Conservation (phyloP, 2,113 vertebrate species). For the Nothoprocta pentlandii region DNA sequence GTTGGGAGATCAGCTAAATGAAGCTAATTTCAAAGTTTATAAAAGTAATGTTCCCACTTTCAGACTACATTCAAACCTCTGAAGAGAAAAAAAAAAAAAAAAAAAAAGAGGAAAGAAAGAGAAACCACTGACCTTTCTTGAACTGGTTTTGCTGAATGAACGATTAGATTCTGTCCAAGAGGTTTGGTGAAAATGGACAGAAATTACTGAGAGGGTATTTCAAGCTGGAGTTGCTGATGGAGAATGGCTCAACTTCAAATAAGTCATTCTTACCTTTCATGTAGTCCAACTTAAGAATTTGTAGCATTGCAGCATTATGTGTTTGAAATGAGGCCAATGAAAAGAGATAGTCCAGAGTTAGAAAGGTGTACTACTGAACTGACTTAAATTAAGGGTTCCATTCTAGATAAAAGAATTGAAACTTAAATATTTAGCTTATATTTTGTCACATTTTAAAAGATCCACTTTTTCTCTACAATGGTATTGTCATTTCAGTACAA, state of each 20-base stretch:
- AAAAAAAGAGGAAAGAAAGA: not conserved
- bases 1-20: not conserved
- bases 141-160: not conserved
- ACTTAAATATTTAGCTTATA: not conserved
- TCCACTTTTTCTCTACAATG: not conserved
- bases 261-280: not conserved
- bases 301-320: not conserved
- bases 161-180: not conserved
- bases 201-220: not conserved
- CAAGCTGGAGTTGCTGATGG: not conserved
- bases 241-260: not conserved
- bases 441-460: not conserved
- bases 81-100: not conserved
- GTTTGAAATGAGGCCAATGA: not conserved
- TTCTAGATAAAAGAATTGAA: not conserved
- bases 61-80: not conserved
- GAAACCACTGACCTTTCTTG: not conserved
- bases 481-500: not conserved
- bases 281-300: not conserved
- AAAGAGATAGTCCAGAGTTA: not conserved
- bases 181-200: not conserved
- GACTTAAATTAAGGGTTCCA: not conserved
- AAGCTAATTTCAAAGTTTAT: not conserved
- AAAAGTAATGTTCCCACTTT: not conserved
- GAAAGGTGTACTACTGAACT: not conserved